Evolutionary conservation across 92 coral and sea anemone species (phyloP).

Genomic region (Phenganax subtilis): DNA sequence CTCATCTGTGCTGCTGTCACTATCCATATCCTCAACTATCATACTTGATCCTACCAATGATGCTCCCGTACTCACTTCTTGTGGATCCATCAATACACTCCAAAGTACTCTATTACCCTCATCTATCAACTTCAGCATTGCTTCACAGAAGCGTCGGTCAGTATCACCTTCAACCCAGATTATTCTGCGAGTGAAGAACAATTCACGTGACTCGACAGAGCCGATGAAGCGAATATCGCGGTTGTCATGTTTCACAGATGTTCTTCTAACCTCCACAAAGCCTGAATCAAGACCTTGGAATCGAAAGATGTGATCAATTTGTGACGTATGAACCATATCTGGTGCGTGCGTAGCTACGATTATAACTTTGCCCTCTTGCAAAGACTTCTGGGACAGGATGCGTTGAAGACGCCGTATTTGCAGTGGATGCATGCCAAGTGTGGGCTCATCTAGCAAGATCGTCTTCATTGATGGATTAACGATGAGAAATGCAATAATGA

Average conservation of each 20-base stretch:
- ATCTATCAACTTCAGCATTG: conserved; percentile 71
- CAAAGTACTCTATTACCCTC: conserved; percentile 59
- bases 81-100: conserved; percentile 50
- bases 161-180: conserved; percentile 96
- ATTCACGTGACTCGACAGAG: conserved; percentile 77
- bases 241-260: conserved; percentile 57
- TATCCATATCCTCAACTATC: conserved; percentile 20
- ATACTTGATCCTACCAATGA: not conserved
- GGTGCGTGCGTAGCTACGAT: conserved; percentile 78
- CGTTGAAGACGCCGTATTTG: conserved; percentile 74
- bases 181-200: conserved; percentile 74
- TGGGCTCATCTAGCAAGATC: conserved; percentile 75
- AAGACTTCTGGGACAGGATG: conserved; percentile 81
- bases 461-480: conserved; percentile 62
- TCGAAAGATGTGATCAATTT: conserved; percentile 74
- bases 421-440: conserved; percentile 93
- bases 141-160: conserved; percentile 79
- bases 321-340: conserved; percentile 70
- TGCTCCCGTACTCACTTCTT: not conserved
- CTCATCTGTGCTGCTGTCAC: conserved; percentile 31
- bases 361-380: conserved; percentile 65
- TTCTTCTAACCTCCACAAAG: conserved; percentile 70
- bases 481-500: conserved; percentile 69
- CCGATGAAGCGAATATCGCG: conserved; percentile 83
- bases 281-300: conserved; percentile 80